Base-by-base conservation (phyloP, 2,888 invertebrate species). In the Scaptomyza polygonia region DNA sequence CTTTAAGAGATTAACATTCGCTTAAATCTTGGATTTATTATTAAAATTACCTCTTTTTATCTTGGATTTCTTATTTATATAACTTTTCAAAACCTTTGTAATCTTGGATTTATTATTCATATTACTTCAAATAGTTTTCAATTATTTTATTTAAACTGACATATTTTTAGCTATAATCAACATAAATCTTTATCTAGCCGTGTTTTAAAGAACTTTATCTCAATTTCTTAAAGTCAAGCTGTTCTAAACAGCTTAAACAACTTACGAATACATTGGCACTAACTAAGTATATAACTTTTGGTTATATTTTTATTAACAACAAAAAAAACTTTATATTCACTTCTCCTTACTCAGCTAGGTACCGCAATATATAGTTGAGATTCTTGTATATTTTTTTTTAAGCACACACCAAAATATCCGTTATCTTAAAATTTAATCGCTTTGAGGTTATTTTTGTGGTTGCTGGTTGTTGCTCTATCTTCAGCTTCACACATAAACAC, bases 381-480 rank as follows among this genome's bases (percentile, higher is more conserved):
- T 62, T 65, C 53, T 67, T 49, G 39, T 3, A 7, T 5, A 9
- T 9, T 16, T 16, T 9, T 39, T 16, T 39, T 36, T 14, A 7
- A 4, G 64, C 39, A 73, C 67, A 39, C 39, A 39, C 14, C 16
- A 56, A 69, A 75, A 68, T 81, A 67, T 49, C 64, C 71, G 78
- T 80, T 79, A 79, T 84, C 82, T 77, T 74, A 55, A 74, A 84
- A 71, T 74, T 66, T 68, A 80, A 79, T 79, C 81, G 85, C 70
- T 84, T 79, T 84, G 77, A 80, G 81, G 73, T 79, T 69, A 52
- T 52, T 51, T 51, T 45, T 67, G 57, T 52, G 48, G 49, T 67
- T 76, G 51, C 48, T 47, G 55, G 40, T 64, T 64, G 48, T 39
- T 67, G 57, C 43, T 72, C 52, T 69, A 74, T 74, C 69, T 69